Evolutionary conservation across 1,140 invertebrate species (phyloP), one percentile per base, ranked within the genome.

Genomic region (Paracyclopina nana): DNA sequence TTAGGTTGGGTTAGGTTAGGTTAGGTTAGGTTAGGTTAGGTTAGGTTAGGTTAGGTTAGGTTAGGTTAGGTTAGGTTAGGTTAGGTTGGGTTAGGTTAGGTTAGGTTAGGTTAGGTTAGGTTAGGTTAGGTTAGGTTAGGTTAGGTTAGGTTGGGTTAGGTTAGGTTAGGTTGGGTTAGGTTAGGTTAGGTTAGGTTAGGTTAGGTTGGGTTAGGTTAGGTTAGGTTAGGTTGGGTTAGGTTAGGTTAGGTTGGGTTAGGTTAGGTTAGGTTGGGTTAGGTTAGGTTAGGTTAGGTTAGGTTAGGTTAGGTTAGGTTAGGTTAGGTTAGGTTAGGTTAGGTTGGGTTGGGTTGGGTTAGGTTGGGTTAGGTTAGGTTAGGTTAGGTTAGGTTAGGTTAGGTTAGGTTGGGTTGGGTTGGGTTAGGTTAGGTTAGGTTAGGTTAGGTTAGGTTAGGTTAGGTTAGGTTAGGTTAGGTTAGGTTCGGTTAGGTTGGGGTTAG

Each of bases 381-480:
- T 60, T 59, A 58, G 53, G 55, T 59, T 56, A 56, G 49, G 55
- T 60, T 58, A 53, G 55, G 52, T 59, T 56, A 34, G 53, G 57
- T 60, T 57, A 51, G 49, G 51, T 45, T 58, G 41, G 41, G 46
- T 56, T 54, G 29, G 48, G 54, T 56, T 56, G 34, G 58, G 55
- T 58, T 44, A 53, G 49, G 56, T 57, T 57, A 51, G 51, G 51
- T 57, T 56, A 45, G 54, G 54, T 61, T 56, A 46, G 43, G 58
- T 58, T 55, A 50, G 42, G 58, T 58, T 61, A 50, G 53, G 60
- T 58, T 60, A 53, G 55, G 57, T 60, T 57, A 46, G 22, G 59
- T 60, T 58, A 52, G 55, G 55, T 59, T 57, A 41, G 55, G 59
- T 60, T 59, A 53, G 57, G 58, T 60, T 55, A 46, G 53, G 56